phyloP scores from a whole-genome alignment of 1,140 invertebrate genomes.

The Teleogryllus occipitalis region DNA sequence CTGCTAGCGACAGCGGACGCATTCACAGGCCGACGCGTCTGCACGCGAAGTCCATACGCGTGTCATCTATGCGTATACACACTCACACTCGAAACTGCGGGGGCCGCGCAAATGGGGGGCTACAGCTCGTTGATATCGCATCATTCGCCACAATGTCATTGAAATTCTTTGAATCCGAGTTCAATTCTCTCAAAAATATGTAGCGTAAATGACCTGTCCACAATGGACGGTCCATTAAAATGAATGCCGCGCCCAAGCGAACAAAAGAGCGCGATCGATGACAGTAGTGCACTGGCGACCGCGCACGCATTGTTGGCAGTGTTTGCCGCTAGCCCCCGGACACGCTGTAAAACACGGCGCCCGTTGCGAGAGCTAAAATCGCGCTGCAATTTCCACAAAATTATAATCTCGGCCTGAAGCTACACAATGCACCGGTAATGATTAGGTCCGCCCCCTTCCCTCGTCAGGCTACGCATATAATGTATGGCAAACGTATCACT shows the following conservation, averaged over 20 bases:
- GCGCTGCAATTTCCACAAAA: neutral
- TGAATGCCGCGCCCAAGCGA: neutral
- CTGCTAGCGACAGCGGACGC: too few relatives aligned
- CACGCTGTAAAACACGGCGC: neutral
- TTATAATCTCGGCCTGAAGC: neutral
- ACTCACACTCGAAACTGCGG: too few relatives aligned
- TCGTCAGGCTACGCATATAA: neutral
- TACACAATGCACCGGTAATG: neutral
- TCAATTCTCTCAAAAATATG: neutral
- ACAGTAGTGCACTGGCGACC: neutral
- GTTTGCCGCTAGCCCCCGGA: too few relatives aligned
- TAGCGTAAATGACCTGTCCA: neutral
- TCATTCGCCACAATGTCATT: neutral
- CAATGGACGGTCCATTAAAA: neutral
- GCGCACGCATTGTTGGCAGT: neutral
- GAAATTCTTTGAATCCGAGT: neutral
- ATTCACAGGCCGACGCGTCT: neutral
- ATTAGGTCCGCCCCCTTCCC: neutral
- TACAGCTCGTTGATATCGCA: neutral
- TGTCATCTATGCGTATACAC: neutral
- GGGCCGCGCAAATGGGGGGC: neutral
- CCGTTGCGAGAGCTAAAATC: neutral
- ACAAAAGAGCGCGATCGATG: neutral
- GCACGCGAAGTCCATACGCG: neutral
- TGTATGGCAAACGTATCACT: slow-evolving; percentile 4